A percentile compares a stretch with the other conserved stretches of the same genome.
Conservation (phyloP, 2,113 vertebrate genomes). For the Lepidothrix coronata region DNA sequence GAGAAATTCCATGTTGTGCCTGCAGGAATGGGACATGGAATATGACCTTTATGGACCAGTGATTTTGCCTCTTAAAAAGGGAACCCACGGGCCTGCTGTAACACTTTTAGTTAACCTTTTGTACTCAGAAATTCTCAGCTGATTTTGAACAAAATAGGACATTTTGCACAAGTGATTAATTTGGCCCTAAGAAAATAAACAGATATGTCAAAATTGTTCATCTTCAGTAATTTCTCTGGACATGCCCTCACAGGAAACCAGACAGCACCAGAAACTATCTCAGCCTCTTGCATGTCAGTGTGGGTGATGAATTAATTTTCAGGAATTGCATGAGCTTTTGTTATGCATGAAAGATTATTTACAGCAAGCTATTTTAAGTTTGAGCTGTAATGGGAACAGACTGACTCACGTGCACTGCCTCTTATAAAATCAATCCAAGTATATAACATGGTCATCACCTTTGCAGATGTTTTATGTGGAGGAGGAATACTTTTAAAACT, state of each 20-base stretch:
- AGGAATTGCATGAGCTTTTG: not conserved
- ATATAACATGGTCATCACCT: slow-evolving; percentile 49
- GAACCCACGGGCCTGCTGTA: not conserved
- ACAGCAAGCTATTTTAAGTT: slow-evolving; percentile 54
- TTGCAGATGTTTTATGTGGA: slow-evolving; percentile 14
- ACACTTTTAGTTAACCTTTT: not conserved
- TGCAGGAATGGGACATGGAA: rapidly evolving
- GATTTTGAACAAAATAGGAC: not conserved
- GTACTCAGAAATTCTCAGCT: not conserved
- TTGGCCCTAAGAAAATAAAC: not conserved
- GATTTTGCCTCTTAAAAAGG: not conserved
- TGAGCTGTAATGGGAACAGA: slow-evolving; percentile 18
- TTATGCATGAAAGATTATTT: slow-evolving; percentile 57
- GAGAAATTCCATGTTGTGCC: rapidly evolving
- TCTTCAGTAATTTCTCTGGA: not conserved
- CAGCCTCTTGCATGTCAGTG: not conserved
- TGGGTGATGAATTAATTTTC: slow-evolving; percentile 29
- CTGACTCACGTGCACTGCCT: slow-evolving; percentile 33
- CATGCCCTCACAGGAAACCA: not conserved
- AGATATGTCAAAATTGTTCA: not conserved
- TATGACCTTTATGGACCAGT: rapidly evolving
- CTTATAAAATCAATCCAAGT: slow-evolving; percentile 14
- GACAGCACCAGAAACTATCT: not conserved
- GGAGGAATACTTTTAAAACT: slow-evolving; percentile 23
- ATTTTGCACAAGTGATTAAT: not conserved